Conservation (phyloP, 2,888 invertebrate genomes). For the Ashinkailepas kermadecensis region DNA sequence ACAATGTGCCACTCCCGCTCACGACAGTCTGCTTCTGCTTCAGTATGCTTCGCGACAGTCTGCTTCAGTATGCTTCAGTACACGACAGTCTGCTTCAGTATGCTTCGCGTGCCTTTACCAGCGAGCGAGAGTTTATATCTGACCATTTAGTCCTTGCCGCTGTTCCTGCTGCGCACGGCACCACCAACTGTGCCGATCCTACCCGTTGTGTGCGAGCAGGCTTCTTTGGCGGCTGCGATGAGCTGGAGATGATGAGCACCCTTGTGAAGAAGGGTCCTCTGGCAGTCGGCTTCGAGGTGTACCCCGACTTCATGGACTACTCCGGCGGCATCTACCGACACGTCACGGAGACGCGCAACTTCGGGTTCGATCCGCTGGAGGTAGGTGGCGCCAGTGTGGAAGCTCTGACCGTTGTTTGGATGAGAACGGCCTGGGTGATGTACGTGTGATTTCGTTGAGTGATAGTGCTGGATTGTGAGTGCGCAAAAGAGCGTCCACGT, state of each 20-base stretch:
- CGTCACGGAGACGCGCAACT: conserved; percentile 17
- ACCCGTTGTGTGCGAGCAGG: conserved; percentile 29
- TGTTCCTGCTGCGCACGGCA: too few relatives aligned
- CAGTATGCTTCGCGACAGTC: too few relatives aligned
- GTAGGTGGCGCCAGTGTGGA: conserved; percentile 24
- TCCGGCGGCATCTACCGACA: conserved; percentile 45
- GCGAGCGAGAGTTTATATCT: too few relatives aligned
- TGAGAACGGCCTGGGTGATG: background rate
- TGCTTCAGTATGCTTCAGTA: too few relatives aligned
- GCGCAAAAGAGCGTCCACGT: background rate
- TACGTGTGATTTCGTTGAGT: background rate
- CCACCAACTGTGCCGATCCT: too few relatives aligned
- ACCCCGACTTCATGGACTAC: conserved; percentile 38
- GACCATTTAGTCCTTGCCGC: too few relatives aligned
- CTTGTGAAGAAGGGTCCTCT: conserved; percentile 45
- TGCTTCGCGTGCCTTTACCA: too few relatives aligned
- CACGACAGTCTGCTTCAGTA: too few relatives aligned
- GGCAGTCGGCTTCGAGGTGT: conserved; percentile 42
- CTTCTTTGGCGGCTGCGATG: conserved; percentile 42
- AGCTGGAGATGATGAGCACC: conserved; percentile 44
- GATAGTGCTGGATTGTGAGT: background rate
- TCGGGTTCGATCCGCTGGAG: conserved; percentile 33
- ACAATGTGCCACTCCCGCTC: too few relatives aligned
- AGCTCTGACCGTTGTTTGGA: background rate
- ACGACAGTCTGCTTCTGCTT: too few relatives aligned